Percentiles rank a stretch among this genome's conserved stretches.
Conservation (phyloP, 2,113 vertebrate species). For the Gymnogyps californianus region DNA sequence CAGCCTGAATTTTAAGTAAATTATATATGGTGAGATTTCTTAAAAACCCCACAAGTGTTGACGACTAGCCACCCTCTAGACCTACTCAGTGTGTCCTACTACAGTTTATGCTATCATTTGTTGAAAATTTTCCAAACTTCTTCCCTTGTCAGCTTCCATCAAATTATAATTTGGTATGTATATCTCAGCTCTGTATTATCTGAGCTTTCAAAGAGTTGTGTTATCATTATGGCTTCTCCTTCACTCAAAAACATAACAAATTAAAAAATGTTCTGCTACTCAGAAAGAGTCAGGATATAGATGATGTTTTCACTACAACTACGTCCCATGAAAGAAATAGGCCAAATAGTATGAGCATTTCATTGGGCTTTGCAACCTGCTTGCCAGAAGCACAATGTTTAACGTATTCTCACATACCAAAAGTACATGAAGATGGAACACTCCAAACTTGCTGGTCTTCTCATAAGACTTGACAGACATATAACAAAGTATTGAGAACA, state of each 20-base stretch:
- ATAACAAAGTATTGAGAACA: background rate
- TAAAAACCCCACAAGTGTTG: background rate
- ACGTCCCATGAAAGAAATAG: background rate
- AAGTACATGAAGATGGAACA: background rate
- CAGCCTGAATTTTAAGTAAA: background rate
- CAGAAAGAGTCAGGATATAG: background rate
- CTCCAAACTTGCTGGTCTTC: background rate
- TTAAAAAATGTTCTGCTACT: background rate
- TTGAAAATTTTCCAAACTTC: background rate
- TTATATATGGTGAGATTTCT: background rate
- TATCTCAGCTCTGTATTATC: background rate
- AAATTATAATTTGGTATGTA: background rate
- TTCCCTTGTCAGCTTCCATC: background rate
- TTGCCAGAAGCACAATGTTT: background rate
- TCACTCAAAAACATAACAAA: background rate
- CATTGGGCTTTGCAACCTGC: background rate
- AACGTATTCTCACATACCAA: background rate
- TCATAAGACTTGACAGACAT: background rate
- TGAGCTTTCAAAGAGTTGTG: background rate
- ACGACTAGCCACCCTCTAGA: background rate
- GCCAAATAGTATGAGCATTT: rapidly evolving
- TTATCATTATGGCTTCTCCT: background rate
- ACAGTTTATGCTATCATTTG: background rate
- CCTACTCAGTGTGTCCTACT: background rate
- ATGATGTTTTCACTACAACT: background rate